A percentile compares a stretch with the other conserved stretches of the same genome.
Conservation (phyloP, 2,797 vertebrate genomes). For the Melanotaenia pygmaea region DNA sequence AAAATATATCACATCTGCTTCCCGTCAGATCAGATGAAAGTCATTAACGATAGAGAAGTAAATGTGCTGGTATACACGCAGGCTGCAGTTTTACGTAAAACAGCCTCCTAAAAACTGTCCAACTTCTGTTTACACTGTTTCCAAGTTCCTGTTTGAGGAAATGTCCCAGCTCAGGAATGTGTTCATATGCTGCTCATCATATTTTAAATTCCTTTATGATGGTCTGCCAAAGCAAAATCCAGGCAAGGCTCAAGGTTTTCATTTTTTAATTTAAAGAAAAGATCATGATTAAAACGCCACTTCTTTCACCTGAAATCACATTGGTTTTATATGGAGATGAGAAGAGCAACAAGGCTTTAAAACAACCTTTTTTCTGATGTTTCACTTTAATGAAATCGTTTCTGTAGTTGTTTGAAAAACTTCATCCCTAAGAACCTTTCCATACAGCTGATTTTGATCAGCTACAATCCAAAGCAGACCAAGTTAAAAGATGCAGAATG, state of each 20-base stretch:
- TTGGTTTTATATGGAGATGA: background rate
- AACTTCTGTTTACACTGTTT: background rate
- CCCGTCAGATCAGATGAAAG: background rate
- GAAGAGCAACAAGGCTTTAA: too few species aligned
- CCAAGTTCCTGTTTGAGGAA: background rate
- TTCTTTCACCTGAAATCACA: background rate
- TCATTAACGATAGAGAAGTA: background rate
- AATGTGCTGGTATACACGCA: background rate
- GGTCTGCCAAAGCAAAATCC: background rate
- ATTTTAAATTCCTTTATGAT: background rate
- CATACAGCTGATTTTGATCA: background rate
- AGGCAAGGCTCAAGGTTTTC: too few species aligned
- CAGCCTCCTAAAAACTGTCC: background rate
- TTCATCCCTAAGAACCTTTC: background rate
- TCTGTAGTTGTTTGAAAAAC: background rate
- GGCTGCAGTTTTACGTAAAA: background rate
- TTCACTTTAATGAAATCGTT: too few species aligned
- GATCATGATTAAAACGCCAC: background rate
- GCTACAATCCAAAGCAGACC: background rate
- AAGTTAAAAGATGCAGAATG: background rate
- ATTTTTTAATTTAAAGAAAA: too few species aligned
- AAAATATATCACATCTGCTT: background rate
- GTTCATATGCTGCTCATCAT: background rate
- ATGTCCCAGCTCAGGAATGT: background rate
- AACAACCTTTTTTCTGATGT: too few species aligned